These are phyloP conservation scores for Drosophila paracracens DNA, from an alignment of 2,888 invertebrate species.

Conservation along the genomic window DNA sequence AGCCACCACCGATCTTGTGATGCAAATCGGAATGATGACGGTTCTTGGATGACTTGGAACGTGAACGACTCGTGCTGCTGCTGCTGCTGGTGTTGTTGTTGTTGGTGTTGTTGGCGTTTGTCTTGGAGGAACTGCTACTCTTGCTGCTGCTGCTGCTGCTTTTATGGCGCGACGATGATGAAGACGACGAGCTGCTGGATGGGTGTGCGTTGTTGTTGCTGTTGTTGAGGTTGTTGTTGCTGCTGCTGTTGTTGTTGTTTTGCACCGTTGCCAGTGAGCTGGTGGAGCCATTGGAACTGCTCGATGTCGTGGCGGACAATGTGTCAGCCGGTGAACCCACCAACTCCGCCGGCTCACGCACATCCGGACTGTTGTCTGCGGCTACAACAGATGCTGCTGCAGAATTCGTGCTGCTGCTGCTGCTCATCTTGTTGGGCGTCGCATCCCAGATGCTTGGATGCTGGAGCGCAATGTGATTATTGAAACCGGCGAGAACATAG, in stretches of 20 bases:
- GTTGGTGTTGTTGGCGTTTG: slow-evolving; percentile 66
- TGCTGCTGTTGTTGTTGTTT: slow-evolving; percentile 42
- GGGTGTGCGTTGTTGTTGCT: slow-evolving; percentile 34
- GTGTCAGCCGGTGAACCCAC: slow-evolving; percentile 66
- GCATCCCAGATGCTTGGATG: slow-evolving; percentile 84
- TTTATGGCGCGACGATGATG: slow-evolving; percentile 82
- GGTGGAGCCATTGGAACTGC: slow-evolving; percentile 66
- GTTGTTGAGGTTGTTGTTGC: slow-evolving; percentile 44
- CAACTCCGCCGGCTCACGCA: slow-evolving; percentile 34
- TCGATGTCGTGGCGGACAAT: slow-evolving; percentile 60
- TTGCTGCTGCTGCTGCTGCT: slow-evolving; percentile 83
- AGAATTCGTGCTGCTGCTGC: slow-evolving; percentile 11
- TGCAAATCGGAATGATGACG: slow-evolving; percentile 68
- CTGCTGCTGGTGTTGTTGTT: slow-evolving; percentile 38
- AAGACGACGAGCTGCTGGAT: slow-evolving; percentile 57
- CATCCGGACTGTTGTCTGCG: slow-evolving; percentile 64
- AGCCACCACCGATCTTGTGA: slow-evolving; percentile 53
- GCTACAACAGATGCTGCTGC: not conserved
- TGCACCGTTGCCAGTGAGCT: slow-evolving; percentile 84
- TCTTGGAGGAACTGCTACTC: slow-evolving; percentile 70
- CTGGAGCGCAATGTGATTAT: slow-evolving; percentile 89
- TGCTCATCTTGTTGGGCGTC: slow-evolving; percentile 66
- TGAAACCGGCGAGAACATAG: slow-evolving; percentile 92
- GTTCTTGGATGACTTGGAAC: slow-evolving; percentile 75
- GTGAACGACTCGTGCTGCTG: slow-evolving; percentile 76